Evolutionary conservation across 2,888 invertebrate species (phyloP).

Genomic region (Philaethria dido): DNA sequence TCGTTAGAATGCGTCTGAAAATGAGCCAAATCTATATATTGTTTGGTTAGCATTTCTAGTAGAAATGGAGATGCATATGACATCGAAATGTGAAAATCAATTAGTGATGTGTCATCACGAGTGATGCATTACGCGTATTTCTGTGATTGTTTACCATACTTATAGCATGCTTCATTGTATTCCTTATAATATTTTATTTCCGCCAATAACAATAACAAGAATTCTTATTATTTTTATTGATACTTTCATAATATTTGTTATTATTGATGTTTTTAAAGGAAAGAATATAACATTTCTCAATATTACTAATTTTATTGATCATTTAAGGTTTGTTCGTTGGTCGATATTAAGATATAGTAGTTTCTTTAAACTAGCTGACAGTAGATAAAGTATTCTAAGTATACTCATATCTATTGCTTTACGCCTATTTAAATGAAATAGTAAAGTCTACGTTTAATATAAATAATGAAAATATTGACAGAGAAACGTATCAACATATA

Average conservation of each 20-base stretch:
- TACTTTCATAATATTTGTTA: background rate
- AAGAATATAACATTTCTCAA: background rate
- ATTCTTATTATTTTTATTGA: background rate
- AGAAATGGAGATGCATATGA: slow-evolving; percentile 49
- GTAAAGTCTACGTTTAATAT: too few species aligned
- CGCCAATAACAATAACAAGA: background rate
- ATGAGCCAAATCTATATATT: slow-evolving; percentile 1
- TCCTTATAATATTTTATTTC: slow-evolving; percentile 9
- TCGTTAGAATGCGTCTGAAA: too few species aligned
- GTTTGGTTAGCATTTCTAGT: slow-evolving; percentile 28
- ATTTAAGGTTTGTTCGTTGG: background rate
- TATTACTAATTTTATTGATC: background rate
- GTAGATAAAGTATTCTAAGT: too few species aligned
- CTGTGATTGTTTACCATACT: slow-evolving; percentile 30
- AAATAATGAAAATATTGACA: too few species aligned
- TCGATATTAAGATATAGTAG: too few species aligned
- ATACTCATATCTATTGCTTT: too few species aligned
- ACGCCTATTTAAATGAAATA: too few species aligned
- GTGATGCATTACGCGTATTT: slow-evolving; percentile 17
- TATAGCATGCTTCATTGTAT: slow-evolving; percentile 27
- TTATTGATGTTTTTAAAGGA: background rate
- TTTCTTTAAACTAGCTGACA: too few species aligned
- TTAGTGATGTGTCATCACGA: slow-evolving; percentile 47
- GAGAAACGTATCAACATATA: too few species aligned
- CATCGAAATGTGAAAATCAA: slow-evolving; percentile 49